These are phyloP conservation scores for Spinus pinus DNA, from an alignment of 2,797 vertebrate species.

Conservation along the genomic window DNA sequence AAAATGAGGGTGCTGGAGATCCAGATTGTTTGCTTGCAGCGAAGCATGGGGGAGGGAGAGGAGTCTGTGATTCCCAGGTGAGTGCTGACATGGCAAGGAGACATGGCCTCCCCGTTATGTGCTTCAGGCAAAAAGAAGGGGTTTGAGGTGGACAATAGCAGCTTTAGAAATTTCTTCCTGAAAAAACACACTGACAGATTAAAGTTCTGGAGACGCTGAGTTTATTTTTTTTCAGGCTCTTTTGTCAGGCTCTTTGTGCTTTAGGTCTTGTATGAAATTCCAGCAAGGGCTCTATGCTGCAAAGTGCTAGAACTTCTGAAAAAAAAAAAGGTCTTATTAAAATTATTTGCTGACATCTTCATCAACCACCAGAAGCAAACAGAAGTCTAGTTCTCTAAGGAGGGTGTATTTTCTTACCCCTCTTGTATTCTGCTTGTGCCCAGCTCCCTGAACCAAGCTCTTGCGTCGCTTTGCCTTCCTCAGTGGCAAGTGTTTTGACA, in stretches of 20 bases:
- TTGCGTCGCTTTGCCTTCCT: background rate
- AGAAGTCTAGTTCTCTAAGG: background rate
- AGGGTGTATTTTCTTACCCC: background rate
- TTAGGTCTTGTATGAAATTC: background rate
- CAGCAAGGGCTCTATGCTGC: background rate
- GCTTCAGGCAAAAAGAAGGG: background rate
- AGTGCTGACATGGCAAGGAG: accelerated
- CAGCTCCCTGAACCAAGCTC: background rate
- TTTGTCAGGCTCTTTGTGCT: background rate
- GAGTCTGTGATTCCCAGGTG: accelerated
- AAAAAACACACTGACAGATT: background rate
- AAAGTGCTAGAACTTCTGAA: background rate
- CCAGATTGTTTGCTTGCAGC: background rate
- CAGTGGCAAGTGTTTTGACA: background rate
- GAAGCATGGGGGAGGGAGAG: background rate
- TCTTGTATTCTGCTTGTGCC: background rate
- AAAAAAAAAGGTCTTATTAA: background rate
- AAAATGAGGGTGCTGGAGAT: background rate
- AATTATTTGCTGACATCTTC: background rate
- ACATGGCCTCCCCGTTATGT: accelerated
- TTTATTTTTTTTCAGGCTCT: background rate
- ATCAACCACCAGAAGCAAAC: background rate
- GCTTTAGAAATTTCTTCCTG: background rate
- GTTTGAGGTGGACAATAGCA: background rate
- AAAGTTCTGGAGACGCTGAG: background rate